These are phyloP conservation scores for Condylura cristata DNA, from an alignment of 2,113 vertebrate species.

Conservation along the genomic window DNA sequence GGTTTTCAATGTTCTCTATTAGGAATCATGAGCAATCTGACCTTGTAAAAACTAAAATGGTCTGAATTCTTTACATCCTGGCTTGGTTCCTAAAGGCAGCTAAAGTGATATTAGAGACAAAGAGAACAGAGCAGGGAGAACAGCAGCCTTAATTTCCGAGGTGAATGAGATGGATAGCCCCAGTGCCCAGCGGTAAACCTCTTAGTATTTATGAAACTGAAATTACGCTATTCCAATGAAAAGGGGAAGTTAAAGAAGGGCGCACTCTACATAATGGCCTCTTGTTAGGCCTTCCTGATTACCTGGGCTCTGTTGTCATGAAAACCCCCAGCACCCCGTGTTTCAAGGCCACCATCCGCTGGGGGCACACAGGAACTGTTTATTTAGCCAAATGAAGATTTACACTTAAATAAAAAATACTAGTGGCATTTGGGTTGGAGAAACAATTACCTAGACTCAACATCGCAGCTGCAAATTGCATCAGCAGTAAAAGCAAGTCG, in stretches of 20 bases:
- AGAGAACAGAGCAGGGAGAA: conserved; percentile 72
- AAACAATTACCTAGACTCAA: conserved; percentile 35
- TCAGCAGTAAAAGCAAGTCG: background rate
- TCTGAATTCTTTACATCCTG: conserved; percentile 82
- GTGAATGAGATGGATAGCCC: conserved; percentile 82
- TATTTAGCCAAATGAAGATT: conserved; percentile 73
- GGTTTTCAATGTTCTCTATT: conserved; percentile 59
- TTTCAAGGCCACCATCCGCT: conserved; percentile 54
- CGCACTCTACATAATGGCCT: conserved; percentile 78
- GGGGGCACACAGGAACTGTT: conserved; percentile 37
- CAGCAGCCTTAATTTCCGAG: conserved; percentile 80
- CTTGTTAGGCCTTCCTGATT: conserved; percentile 73
- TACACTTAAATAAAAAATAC: conserved; percentile 73
- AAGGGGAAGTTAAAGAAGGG: conserved; percentile 76
- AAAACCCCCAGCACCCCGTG: conserved; percentile 5
- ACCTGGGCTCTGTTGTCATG: conserved; percentile 70
- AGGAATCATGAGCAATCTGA: conserved; percentile 73
- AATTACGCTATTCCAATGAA: conserved; percentile 82
- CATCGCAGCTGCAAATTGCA: conserved; percentile 27
- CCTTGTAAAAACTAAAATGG: conserved; percentile 77
- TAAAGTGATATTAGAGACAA: conserved; percentile 79
- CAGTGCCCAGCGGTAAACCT: conserved; percentile 82
- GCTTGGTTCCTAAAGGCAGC: conserved; percentile 83
- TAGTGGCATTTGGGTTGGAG: background rate
- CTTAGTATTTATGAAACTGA: conserved; percentile 85